Evolutionary conservation across 2,113 vertebrate genomes (phyloP), one percentile per base, ranked within the genome.

Genomic region (Salvator merianae): DNA sequence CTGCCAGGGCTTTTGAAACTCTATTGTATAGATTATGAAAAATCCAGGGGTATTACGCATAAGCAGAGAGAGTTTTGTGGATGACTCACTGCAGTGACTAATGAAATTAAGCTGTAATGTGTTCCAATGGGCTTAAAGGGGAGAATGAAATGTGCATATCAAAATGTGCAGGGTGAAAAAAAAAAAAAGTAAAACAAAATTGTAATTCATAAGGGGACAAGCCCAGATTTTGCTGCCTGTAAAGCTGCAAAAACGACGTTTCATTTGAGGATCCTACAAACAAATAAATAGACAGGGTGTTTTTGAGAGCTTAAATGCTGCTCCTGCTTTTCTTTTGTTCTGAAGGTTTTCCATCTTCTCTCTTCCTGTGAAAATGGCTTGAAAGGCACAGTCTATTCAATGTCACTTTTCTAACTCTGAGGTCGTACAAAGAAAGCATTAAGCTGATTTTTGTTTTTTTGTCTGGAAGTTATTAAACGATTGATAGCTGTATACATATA

Each of bases 41-140:
- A 68, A 74, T 70, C 40, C 30, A 70, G 77, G 26, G 63, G 84
- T 87, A 72, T 88, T 4, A 1, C 90, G 47, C 59, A 30, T 55
- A 84, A 82, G 74, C 77, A 82, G 79, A 73, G 85, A 38, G 87
- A 81, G 38, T 53, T 79, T 43, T 40, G 59, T 85, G 63, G 88
- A 77, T 86, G 83, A 89, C 74, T 85, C 89, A 84, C 40, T 24
- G 88, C n/a, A 43, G 0, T 85, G 74, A 78, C 91, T 90, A 89
- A 10, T 76, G 63, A 79, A 83, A 70, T n/a, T 43, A 63, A 36
- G 30, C 62, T 86, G 40, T 50, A 91, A 86, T 0, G 70, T 14
- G 30, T 81, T 92, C 87, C 40, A 72, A 63, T 28, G n/a, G 38
- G 53, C 53, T 79, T 84, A n/a, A 30, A 38, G 16, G 83, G 84